Evolutionary conservation across 2,113 vertebrate species (phyloP).

Genomic region (Garra rufa): DNA sequence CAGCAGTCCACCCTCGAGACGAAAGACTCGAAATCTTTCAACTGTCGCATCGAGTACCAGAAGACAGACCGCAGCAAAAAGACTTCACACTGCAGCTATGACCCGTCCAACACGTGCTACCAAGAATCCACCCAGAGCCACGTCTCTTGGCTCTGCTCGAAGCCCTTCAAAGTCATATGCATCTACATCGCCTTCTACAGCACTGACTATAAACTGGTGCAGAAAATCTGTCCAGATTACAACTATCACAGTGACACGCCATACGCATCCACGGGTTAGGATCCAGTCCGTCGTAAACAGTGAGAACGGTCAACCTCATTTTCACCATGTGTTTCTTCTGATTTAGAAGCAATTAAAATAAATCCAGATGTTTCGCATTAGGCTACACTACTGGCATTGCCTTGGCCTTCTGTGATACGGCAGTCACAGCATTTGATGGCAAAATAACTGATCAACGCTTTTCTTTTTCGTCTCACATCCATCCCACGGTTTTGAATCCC

Average conservation of each 20-base stretch:
- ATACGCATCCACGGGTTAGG: slow-evolving; percentile 94
- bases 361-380: slow-evolving; percentile 75
- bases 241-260: slow-evolving; percentile 99
- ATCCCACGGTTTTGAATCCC: background rate
- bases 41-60: slow-evolving; percentile 98
- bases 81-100: slow-evolving; percentile 90
- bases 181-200: slow-evolving; percentile 99
- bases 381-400: slow-evolving; percentile 65
- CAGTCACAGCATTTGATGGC: background rate
- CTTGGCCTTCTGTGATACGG: slow-evolving; percentile 44
- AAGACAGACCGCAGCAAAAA: slow-evolving; percentile 99
- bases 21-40: slow-evolving; percentile 98
- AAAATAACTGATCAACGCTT: background rate
- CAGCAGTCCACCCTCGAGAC: slow-evolving; percentile 93
- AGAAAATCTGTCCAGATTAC: slow-evolving; percentile 99
- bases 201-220: slow-evolving; percentile 99
- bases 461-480: background rate
- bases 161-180: slow-evolving; percentile 99
- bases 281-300: slow-evolving; percentile 14
- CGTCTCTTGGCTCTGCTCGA: slow-evolving; percentile 98
- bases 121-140: slow-evolving; percentile 99
- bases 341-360: slow-evolving; percentile 69
- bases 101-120: slow-evolving; percentile 94
- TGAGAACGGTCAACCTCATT: slow-evolving; percentile 57
- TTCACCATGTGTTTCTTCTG: slow-evolving; percentile 61